Percentiles rank a stretch among this genome's conserved stretches.
Conservation (phyloP, 2,113 vertebrate genomes). For the Aptenodytes patagonicus region DNA sequence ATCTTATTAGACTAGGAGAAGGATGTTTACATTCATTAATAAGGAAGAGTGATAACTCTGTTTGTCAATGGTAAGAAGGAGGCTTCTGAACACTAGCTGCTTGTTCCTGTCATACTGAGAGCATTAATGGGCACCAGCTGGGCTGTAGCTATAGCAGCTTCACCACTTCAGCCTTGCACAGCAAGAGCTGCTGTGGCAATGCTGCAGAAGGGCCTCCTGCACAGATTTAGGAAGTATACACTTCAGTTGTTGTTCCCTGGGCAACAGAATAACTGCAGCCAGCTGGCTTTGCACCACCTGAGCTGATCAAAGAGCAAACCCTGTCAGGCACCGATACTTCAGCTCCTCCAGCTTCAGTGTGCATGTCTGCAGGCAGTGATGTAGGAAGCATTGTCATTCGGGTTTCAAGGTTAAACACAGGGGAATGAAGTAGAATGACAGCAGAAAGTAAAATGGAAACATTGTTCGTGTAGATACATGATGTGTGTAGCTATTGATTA, state of each 20-base stretch:
- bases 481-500: not conserved
- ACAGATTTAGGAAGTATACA: constrained; percentile 61
- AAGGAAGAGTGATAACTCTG: constrained; percentile 18
- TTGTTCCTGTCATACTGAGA: constrained; percentile 34
- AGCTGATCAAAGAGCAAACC: constrained; percentile 62
- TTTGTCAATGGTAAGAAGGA: constrained; percentile 37
- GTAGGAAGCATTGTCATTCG: not conserved
- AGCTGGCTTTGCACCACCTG: constrained; percentile 72
- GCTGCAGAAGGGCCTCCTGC: constrained; percentile 68
- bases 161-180: constrained; percentile 63
- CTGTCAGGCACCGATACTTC: constrained; percentile 39
- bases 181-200: constrained; percentile 59
- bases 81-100: constrained; percentile 38
- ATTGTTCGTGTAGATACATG: not conserved
- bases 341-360: constrained; percentile 20
- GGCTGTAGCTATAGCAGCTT: constrained; percentile 65
- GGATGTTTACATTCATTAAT: constrained; percentile 4
- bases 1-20: not conserved
- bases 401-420: constrained; percentile 63
- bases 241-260: constrained; percentile 74
- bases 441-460: not conserved
- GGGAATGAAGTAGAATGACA: constrained; percentile 22
- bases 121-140: constrained; percentile 74
- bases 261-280: constrained; percentile 67
- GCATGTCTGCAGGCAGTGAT: constrained; percentile 51